Evolutionary conservation across 2,797 vertebrate species (phyloP).

Genomic region (Enteromius radiatus): DNA sequence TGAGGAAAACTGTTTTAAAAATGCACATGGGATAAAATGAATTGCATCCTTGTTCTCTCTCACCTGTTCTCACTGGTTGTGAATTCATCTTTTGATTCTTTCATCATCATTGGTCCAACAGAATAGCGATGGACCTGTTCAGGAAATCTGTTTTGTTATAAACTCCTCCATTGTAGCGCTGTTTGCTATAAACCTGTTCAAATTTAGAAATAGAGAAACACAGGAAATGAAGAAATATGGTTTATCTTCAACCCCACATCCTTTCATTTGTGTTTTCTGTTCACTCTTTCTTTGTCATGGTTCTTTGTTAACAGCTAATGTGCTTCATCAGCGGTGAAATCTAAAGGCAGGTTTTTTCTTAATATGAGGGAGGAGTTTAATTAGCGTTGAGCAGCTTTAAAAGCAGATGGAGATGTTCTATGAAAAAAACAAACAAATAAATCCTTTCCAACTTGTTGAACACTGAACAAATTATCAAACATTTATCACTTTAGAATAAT

Average conservation of each 20-base stretch:
- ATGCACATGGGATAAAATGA: neutral
- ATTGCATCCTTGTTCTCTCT: neutral
- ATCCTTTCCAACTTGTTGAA: neutral
- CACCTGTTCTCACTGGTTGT: constrained; percentile 51
- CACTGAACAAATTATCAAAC: neutral
- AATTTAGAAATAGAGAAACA: constrained; percentile 8
- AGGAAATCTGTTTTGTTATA: constrained; percentile 6
- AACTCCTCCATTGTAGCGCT: constrained; percentile 11
- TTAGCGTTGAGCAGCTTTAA: neutral
- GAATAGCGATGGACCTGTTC: neutral
- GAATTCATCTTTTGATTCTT: constrained; percentile 49
- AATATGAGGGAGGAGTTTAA: neutral
- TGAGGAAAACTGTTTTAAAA: neutral
- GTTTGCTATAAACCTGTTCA: neutral
- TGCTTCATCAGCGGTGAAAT: constrained; percentile 1
- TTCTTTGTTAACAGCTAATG: neutral
- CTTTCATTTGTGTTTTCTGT: neutral
- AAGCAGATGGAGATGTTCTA: neutral
- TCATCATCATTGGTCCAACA: constrained; percentile 51
- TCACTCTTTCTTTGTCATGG: neutral
- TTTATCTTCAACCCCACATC: constrained; percentile 11
- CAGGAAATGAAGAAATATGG: constrained; percentile 24
- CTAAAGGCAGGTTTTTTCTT: neutral
- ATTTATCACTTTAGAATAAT: neutral
- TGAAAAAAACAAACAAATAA: no score